phyloP scores from a whole-genome alignment of 2,113 vertebrate genomes.

The Tachysurus fulvidraco region DNA sequence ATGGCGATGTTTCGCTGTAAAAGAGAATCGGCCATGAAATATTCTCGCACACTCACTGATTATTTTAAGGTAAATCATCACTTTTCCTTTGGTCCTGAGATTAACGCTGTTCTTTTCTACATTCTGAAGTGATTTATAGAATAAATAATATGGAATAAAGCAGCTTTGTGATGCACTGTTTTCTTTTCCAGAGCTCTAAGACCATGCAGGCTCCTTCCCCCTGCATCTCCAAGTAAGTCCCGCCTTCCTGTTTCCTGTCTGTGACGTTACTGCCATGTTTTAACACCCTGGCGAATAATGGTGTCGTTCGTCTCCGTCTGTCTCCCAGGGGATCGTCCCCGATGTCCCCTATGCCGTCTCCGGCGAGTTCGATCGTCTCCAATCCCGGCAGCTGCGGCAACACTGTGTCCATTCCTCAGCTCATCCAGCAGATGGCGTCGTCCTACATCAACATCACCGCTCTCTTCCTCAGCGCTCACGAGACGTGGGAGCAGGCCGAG shows the following conservation, averaged over 20 bases:
- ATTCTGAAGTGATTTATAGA: neutral
- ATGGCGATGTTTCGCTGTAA: slow-evolving; percentile 93
- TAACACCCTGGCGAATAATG: neutral
- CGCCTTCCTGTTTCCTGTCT: neutral
- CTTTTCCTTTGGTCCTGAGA: neutral
- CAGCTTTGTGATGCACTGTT: neutral
- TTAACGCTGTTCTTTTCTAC: neutral
- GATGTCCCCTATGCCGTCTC: slow-evolving; percentile 77
- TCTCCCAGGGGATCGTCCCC: slow-evolving; percentile 78
- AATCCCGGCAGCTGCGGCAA: slow-evolving; percentile 63
- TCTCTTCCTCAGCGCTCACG: slow-evolving; percentile 82
- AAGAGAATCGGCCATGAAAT: slow-evolving; percentile 84
- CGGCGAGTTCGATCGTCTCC: slow-evolving; percentile 68
- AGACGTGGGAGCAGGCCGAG: slow-evolving; percentile 90
- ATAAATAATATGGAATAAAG: neutral
- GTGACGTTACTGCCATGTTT: neutral
- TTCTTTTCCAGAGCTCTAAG: slow-evolving; percentile 74
- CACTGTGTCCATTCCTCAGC: slow-evolving; percentile 74
- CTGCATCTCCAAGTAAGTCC: slow-evolving; percentile 77
- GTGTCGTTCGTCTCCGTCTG: neutral
- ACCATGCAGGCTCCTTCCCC: slow-evolving; percentile 74
- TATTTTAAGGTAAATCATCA: slow-evolving; percentile 82
- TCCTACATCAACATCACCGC: slow-evolving; percentile 89
- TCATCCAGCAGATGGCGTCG: slow-evolving; percentile 80
- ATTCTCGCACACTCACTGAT: slow-evolving; percentile 85